Conservation (phyloP, 2,888 invertebrate species). For the Synergus itoensis region DNA sequence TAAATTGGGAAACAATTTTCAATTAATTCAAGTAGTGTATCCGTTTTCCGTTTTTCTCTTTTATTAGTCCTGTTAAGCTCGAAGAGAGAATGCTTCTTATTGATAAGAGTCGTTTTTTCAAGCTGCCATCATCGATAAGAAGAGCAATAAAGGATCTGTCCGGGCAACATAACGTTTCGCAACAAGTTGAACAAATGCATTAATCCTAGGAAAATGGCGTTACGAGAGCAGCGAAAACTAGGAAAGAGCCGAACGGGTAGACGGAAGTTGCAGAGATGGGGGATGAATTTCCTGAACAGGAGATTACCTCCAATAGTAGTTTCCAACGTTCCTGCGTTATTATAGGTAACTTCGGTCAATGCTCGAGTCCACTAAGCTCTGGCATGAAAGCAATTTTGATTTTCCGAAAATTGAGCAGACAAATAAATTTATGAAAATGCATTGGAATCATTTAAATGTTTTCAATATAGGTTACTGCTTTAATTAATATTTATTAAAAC, state of each 20-base stretch:
- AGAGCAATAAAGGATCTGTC: conserved; percentile 15
- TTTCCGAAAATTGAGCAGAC: not conserved
- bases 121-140: conserved; percentile 18
- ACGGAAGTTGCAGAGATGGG: conserved; percentile 67
- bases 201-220: conserved; percentile 62
- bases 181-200: conserved; percentile 55
- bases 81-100: conserved; percentile 9
- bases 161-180: conserved; percentile 14
- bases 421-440: too few species aligned
- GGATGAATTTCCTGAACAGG: conserved; percentile 73
- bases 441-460: too few species aligned
- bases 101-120: conserved; percentile 26
- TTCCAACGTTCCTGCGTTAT: conserved; percentile 65
- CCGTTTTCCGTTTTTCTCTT: not conserved
- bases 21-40: not conserved
- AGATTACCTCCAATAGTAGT: conserved; percentile 70
- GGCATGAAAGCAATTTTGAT: not conserved
- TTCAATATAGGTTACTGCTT: not conserved
- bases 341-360: conserved; percentile 46
- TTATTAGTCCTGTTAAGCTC: not conserved
- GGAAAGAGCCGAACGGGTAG: conserved; percentile 59
- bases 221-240: conserved; percentile 53
- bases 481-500: not conserved
- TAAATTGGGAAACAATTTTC: not conserved
- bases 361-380: not conserved